Percentiles rank a stretch among this genome's conserved stretches.
Evolutionary conservation across 2,113 vertebrate genomes (phyloP).

Genomic region (Hassar affinis): DNA sequence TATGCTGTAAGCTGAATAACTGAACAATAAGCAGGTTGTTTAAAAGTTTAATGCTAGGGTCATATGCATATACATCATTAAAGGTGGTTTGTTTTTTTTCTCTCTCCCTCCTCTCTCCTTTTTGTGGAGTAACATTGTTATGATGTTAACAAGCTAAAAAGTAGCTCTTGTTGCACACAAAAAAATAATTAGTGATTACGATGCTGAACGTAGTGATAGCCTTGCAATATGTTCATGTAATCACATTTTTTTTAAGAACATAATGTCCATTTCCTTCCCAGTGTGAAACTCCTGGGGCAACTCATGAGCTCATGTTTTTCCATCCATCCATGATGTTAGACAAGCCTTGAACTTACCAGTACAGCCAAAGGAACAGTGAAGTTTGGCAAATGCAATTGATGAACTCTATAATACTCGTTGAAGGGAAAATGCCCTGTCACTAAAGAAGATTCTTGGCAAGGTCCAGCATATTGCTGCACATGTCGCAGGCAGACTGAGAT

Average conservation of each 20-base stretch:
- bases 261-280: neutral
- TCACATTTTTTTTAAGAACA: neutral
- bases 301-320: neutral
- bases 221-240: neutral
- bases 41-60: constrained; percentile 8
- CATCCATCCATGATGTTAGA: neutral
- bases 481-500: constrained; percentile 52
- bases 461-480: constrained; percentile 37
- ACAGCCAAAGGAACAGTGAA: constrained; percentile 25
- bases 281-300: neutral
- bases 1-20: neutral
- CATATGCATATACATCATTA: neutral
- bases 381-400: constrained; percentile 51
- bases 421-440: constrained; percentile 46
- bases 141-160: neutral
- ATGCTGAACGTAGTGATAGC: neutral
- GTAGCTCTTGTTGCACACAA: neutral
- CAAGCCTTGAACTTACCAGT: neutral
- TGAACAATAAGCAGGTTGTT: neutral
- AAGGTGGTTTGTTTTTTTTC: neutral
- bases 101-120: too few relatives aligned
- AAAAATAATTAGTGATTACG: neutral
- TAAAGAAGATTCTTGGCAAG: constrained; percentile 40
- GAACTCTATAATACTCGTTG: constrained; percentile 48
- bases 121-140: neutral